Percentiles rank a stretch among this genome's conserved stretches.
Conservation (phyloP, 2,797 vertebrate genomes). For the Caiman crocodilus region DNA sequence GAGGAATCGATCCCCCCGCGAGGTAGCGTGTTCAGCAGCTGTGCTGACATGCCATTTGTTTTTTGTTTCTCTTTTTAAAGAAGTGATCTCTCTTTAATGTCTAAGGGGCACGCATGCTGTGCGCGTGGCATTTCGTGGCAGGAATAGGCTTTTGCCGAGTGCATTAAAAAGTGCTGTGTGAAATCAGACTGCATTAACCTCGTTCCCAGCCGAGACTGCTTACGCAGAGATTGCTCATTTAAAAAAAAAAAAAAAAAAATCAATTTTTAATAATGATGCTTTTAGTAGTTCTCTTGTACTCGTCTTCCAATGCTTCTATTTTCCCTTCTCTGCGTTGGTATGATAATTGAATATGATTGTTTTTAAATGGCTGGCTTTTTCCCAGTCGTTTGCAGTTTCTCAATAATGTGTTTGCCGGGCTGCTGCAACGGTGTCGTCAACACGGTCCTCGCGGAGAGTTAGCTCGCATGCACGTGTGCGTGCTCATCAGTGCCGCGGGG, state of each 20-base stretch:
- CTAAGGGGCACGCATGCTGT: not conserved
- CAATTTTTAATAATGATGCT: slow-evolving; percentile 8
- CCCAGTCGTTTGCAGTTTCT: not conserved
- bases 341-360: slow-evolving; percentile 19
- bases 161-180: not conserved
- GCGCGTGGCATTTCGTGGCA: not conserved
- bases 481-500: not conserved
- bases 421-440: not conserved
- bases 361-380: slow-evolving; percentile 58
- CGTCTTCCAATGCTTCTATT: slow-evolving; percentile 40
- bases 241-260: not conserved
- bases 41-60: not conserved
- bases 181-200: not conserved
- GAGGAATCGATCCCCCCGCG: not conserved
- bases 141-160: not conserved
- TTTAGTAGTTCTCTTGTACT: slow-evolving; percentile 23
- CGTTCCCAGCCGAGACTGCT: not conserved
- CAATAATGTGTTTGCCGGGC: not conserved
- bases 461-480: not conserved
- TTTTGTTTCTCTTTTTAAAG: not conserved
- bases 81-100: not conserved
- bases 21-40: not conserved
- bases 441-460: too few species aligned
- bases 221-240: not conserved
- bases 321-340: slow-evolving; percentile 36